Conservation (phyloP, 2,797 vertebrate species). For the Sebastiscus albofasciatus region DNA sequence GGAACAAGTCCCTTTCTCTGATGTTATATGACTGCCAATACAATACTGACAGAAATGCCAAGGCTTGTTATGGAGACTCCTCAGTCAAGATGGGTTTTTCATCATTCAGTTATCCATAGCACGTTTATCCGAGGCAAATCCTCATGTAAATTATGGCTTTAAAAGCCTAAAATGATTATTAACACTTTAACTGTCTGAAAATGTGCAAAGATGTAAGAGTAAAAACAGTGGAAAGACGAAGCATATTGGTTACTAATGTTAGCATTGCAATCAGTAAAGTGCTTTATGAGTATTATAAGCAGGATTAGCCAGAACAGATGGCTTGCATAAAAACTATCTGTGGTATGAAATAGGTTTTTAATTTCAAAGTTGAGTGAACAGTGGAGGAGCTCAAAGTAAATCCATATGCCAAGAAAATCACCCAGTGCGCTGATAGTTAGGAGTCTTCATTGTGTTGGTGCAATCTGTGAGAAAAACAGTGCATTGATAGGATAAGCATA, state of each 20-base stretch:
- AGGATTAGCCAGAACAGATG: conserved; percentile 37
- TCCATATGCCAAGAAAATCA: conserved; percentile 34
- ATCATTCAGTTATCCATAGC: conserved; percentile 1
- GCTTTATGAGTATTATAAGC: conserved; percentile 10
- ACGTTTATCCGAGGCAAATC: background rate
- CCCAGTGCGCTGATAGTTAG: background rate
- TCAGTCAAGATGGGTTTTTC: conserved; percentile 19
- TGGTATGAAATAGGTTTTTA: conserved; percentile 35
- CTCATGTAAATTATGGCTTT: background rate
- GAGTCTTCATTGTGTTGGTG: conserved; percentile 2
- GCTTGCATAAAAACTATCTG: conserved; percentile 10
- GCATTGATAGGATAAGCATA: background rate
- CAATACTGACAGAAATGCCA: conserved; percentile 10
- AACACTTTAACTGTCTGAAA: background rate
- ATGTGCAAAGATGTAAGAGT: background rate
- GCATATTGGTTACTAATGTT: background rate
- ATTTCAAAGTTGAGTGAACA: conserved; percentile 57
- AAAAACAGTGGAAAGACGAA: background rate
- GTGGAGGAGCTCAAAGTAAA: conserved; percentile 37
- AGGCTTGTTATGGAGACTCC: background rate
- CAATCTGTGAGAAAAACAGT: background rate
- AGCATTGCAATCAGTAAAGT: background rate
- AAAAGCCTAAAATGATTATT: conserved; percentile 4
- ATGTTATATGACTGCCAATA: conserved; percentile 43
- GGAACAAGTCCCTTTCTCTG: conserved; percentile 33